phyloP scores from a whole-genome alignment of 2,113 vertebrate genomes.

The Callionymus lyra region DNA sequence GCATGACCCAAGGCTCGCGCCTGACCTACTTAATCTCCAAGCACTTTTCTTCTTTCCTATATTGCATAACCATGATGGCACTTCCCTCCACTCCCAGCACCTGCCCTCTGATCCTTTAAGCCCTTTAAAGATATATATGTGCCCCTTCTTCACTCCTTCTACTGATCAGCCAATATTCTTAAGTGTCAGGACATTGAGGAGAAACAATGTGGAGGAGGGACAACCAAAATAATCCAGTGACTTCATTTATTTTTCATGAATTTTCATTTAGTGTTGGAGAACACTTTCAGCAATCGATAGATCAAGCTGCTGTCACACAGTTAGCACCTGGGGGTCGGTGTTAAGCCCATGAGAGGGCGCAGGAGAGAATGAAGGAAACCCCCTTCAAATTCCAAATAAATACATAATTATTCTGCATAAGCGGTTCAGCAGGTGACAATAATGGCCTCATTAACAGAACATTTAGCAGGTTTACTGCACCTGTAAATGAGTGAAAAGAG shows the following conservation, averaged over 20 bases:
- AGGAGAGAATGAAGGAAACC: constrained; percentile 49
- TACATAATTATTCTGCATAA: too few relatives aligned
- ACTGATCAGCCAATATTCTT: constrained; percentile 28
- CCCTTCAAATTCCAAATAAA: constrained; percentile 1
- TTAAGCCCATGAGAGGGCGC: constrained; percentile 66
- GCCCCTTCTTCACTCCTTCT: constrained; percentile 64
- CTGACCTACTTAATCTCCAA: too few relatives aligned
- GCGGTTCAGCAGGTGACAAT: too few relatives aligned
- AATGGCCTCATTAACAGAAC: too few relatives aligned
- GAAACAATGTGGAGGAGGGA: constrained; percentile 22
- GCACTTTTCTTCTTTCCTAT: too few relatives aligned
- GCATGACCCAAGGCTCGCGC: too few relatives aligned
- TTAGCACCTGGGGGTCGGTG: constrained; percentile 84
- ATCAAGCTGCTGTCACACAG: constrained; percentile 89
- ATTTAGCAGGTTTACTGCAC: too few relatives aligned
- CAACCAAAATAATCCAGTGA: constrained; percentile 75
- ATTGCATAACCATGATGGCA: too few relatives aligned
- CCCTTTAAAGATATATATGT: constrained; percentile 61
- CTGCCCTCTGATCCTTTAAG: constrained; percentile 55
- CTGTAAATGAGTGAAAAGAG: too few relatives aligned
- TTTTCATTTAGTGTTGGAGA: constrained; percentile 88
- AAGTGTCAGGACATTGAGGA: constrained; percentile 12
- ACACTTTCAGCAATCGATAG: constrained; percentile 90
- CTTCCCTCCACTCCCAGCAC: too few relatives aligned
- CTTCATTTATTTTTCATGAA: constrained; percentile 98